phyloP scores from a whole-genome alignment of 2,888 invertebrate genomes.

The Neria commutata region DNA sequence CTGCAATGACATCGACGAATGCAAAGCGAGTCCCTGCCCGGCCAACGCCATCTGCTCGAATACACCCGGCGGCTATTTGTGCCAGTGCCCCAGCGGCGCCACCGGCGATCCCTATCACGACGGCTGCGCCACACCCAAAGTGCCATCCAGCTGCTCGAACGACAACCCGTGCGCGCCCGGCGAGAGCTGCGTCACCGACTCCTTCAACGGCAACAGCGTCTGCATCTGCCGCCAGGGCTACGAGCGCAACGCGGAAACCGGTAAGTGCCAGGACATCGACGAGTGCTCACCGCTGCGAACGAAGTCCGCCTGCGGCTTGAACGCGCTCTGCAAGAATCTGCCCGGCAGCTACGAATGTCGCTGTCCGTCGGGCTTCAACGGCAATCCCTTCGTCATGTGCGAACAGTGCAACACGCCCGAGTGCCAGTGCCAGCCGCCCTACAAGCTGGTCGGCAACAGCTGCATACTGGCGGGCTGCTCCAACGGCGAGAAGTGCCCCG shows the following conservation, averaged over 20 bases:
- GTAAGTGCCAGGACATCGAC: slow-evolving; percentile 83
- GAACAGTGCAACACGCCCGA: slow-evolving; percentile 83
- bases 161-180: slow-evolving; percentile 80
- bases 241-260: slow-evolving; percentile 74
- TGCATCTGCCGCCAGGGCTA: slow-evolving; percentile 91
- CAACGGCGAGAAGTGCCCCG: slow-evolving; percentile 79
- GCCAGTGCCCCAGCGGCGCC: slow-evolving; percentile 85
- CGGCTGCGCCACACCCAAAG: slow-evolving; percentile 73
- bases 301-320: slow-evolving; percentile 83
- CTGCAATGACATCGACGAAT: slow-evolving; percentile 90
- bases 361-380: slow-evolving; percentile 85
- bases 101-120: slow-evolving; percentile 80
- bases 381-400: slow-evolving; percentile 87
- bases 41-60: slow-evolving; percentile 87
- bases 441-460: slow-evolving; percentile 81
- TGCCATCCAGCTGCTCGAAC: slow-evolving; percentile 74
- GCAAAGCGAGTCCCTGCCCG: slow-evolving; percentile 80
- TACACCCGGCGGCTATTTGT: slow-evolving; percentile 82
- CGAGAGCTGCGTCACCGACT: slow-evolving; percentile 84
- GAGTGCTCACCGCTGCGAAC: slow-evolving; percentile 79
- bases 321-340: slow-evolving; percentile 89
- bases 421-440: slow-evolving; percentile 87
- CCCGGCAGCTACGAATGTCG: slow-evolving; percentile 94
- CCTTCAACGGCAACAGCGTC: slow-evolving; percentile 75
- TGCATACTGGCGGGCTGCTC: slow-evolving; percentile 86